Evolutionary conservation across 2,797 vertebrate species (phyloP).

Genomic region (Spea hammondii): DNA sequence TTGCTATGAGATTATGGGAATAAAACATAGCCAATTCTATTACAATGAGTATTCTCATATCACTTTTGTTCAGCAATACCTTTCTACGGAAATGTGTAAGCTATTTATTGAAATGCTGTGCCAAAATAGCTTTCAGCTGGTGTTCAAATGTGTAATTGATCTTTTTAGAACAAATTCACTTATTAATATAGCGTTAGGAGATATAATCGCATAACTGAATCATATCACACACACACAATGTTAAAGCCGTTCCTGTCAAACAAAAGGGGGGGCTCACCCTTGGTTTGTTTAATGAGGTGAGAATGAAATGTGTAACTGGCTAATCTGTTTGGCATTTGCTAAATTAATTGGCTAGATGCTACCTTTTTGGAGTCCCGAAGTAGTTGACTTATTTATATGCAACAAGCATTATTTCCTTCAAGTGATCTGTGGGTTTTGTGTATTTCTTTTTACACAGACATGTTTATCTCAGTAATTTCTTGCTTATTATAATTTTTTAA

Average conservation of each 20-base stretch:
- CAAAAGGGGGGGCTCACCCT: conserved; percentile 23
- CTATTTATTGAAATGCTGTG: conserved; percentile 60
- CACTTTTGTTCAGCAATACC: conserved; percentile 64
- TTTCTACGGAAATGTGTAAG: conserved; percentile 64
- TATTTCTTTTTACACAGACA: background rate
- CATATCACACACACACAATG: conserved; percentile 16
- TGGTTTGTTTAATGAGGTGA: conserved; percentile 36
- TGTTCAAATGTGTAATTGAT: conserved; percentile 65
- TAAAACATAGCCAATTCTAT: conserved; percentile 73
- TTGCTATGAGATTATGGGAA: conserved; percentile 72
- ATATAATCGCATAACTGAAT: conserved; percentile 29
- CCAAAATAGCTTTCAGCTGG: conserved; percentile 66
- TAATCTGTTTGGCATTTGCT: conserved; percentile 31
- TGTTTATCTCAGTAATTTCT: too few relatives aligned
- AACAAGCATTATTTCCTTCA: background rate
- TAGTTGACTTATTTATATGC: conserved; percentile 17
- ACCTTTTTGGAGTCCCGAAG: conserved; percentile 15
- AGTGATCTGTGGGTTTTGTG: background rate
- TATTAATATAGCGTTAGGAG: conserved; percentile 55
- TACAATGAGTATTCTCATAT: conserved; percentile 67
- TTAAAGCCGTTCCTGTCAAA: conserved; percentile 35
- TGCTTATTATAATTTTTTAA: too few relatives aligned
- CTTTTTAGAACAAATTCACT: conserved; percentile 60
- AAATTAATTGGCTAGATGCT: conserved; percentile 25
- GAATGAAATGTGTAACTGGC: conserved; percentile 31